A percentile compares a stretch with the other conserved stretches of the same genome.
These are phyloP conservation scores for Julus scanicus DNA, from an alignment of 2,888 invertebrate genomes.

Conservation along the genomic window DNA sequence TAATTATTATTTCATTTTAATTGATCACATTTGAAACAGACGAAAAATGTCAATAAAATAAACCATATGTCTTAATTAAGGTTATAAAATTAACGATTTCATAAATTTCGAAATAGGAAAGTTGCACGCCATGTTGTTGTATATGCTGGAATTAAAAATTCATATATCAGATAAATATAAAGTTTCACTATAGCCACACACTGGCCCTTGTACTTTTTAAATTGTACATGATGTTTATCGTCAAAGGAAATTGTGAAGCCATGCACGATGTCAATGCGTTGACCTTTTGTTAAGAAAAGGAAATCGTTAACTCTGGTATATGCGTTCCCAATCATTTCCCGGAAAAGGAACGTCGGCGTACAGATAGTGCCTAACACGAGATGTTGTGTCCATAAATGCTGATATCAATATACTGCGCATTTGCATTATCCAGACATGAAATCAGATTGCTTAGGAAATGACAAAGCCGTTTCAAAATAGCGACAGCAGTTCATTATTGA, in stretches of 20 bases:
- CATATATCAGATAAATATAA: neutral
- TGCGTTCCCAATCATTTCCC: conserved; percentile 39
- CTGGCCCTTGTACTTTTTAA: neutral
- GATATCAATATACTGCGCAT: neutral
- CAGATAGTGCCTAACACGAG: neutral
- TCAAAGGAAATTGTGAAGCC: conserved; percentile 5
- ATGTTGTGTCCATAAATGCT: neutral
- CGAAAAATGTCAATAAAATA: too few species aligned
- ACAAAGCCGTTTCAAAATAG: neutral
- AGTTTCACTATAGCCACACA: neutral
- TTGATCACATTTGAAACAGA: too few species aligned
- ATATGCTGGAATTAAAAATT: too few species aligned
- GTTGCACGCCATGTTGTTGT: neutral
- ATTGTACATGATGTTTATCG: neutral
- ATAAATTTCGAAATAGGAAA: too few species aligned
- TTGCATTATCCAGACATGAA: conserved; percentile 1
- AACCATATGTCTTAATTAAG: too few species aligned
- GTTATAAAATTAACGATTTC: too few species aligned
- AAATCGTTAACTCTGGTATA: neutral
- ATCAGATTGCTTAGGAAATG: conserved; percentile 42
- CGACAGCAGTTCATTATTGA: neutral
- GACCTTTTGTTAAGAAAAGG: conserved; percentile 36
- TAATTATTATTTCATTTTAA: too few species aligned
- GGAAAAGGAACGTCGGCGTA: conserved; percentile 9
- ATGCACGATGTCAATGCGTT: neutral